Evolutionary conservation across 2,888 invertebrate genomes (phyloP), one percentile per base, ranked within the genome.

Genomic region (Lasioglossum calceatum): DNA sequence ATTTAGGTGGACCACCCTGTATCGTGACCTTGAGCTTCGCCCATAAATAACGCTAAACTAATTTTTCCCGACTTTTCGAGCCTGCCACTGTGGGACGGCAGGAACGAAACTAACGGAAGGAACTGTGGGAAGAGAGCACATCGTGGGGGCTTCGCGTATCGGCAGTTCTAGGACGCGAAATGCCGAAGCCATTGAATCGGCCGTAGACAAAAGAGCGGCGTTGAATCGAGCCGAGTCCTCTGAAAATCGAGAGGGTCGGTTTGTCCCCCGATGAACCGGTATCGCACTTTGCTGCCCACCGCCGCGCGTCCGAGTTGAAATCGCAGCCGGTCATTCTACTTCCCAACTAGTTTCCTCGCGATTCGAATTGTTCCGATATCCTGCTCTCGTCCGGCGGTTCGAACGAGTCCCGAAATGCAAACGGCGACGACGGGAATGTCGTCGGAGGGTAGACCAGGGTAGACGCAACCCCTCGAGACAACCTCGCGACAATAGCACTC

Each of bases 161-260:
- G 84, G 78, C 64, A 80, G 71, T 74, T 67, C 77, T 64, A 71
- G 80, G 82, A 81, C 78, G 79, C 84, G 85, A 89, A 88, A 89
- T 76, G 81, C 64, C 85, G 91, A 90, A 90, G 90, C 90, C 91
- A 88, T 90, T 89, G 88, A 89, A 89, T 89, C 70, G 76, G 77
- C 79, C 39, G 82, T 85, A 87, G 88, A 87, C 84, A 89, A 81
- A 90, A 84, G 77, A 81, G 87, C 54, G 72, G 70, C n/a, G 23
- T 79, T 50, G 50, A 74, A 64, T 27, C 50, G 73, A 39, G 7
- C n/a, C 32, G 39, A 36, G 67, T 80, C 79, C 77, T 87, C 64
- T 87, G 81, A 74, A 81, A 88, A 87, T 86, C 77, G 84, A 88
- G 79, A 72, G 77, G 47, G 36, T 19, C 74, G 58, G 83, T 67